These are phyloP conservation scores for Dromas ardeola DNA, from an alignment of 2,113 vertebrate genomes.

Conservation along the genomic window DNA sequence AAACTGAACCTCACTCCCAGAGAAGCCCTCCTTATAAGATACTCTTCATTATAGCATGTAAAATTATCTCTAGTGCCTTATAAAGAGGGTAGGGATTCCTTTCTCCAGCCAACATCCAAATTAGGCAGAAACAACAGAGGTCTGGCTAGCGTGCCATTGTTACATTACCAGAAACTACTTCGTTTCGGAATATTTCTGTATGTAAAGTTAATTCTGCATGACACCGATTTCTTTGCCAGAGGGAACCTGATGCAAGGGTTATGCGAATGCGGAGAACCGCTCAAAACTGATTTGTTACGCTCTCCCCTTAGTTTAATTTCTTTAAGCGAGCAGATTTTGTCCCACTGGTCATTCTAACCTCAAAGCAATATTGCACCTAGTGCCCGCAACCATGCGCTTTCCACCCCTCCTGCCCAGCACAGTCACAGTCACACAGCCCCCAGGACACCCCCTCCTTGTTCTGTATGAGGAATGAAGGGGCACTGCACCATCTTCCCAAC, in stretches of 20 bases:
- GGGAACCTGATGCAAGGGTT: constrained; percentile 13
- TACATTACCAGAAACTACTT: constrained; percentile 17
- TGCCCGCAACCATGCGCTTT: constrained; percentile 24
- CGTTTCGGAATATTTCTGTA: neutral
- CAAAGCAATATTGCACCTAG: constrained; percentile 27
- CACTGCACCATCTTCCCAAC: constrained; percentile 24
- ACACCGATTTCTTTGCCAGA: constrained; percentile 2
- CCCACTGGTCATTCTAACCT: constrained; percentile 69
- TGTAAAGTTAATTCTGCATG: constrained; percentile 16
- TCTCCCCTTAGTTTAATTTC: constrained; percentile 8
- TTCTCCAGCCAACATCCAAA: constrained; percentile 25
- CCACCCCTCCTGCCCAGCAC: constrained; percentile 15
- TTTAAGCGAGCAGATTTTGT: constrained; percentile 55
- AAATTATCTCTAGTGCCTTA: constrained; percentile 58
- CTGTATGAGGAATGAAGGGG: constrained; percentile 26
- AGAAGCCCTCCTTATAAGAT: constrained; percentile 68
- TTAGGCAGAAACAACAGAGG: constrained; percentile 1
- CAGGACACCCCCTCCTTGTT: neutral
- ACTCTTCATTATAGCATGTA: constrained; percentile 57
- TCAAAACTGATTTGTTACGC: constrained; percentile 16
- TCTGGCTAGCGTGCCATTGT: neutral
- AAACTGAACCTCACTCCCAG: constrained; percentile 9
- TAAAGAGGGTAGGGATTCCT: constrained; percentile 54
- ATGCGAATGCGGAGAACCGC: neutral
- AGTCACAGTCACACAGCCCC: neutral